These are phyloP conservation scores for Sarcophaga caerulescens DNA, from an alignment of 2,888 invertebrate genomes.

Conservation along the genomic window DNA sequence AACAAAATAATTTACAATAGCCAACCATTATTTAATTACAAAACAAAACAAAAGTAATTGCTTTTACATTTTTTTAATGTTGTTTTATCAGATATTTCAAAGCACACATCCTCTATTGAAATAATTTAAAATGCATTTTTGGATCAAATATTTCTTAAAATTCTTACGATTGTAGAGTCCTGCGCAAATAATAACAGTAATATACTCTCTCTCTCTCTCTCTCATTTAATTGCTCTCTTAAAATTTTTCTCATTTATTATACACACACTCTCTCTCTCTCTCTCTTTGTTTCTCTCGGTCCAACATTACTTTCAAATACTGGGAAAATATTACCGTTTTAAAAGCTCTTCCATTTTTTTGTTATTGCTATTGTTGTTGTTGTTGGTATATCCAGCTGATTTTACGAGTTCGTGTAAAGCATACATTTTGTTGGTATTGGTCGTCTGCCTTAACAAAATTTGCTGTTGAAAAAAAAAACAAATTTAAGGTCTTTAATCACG, in stretches of 20 bases:
- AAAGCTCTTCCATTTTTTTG: constrained; percentile 14
- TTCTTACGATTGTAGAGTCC: constrained; percentile 48
- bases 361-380: not conserved
- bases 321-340: constrained; percentile 15
- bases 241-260: too few relatives aligned
- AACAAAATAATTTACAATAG: not conserved
- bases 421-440: not conserved
- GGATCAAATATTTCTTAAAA: constrained; percentile 13
- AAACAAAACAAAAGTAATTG: too few relatives aligned
- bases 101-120: not conserved
- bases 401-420: not conserved
- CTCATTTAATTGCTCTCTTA: not conserved
- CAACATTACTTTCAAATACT: constrained; percentile 41
- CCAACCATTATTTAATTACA: not conserved
- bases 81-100: not conserved
- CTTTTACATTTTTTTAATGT: too few relatives aligned
- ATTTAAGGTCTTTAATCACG: constrained; percentile 59
- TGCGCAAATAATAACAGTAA: constrained; percentile 16
- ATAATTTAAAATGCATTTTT: constrained; percentile 49
- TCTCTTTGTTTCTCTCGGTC: not conserved
- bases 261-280: not conserved
- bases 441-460: constrained; percentile 56
- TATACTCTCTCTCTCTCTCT: constrained; percentile 5
- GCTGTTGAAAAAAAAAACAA: constrained; percentile 35
- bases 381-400: constrained; percentile 56